Percentiles rank a stretch among this genome's conserved stretches.
phyloP scores from a whole-genome alignment of 2,797 vertebrate genomes.

The Psittacula derbiana region DNA sequence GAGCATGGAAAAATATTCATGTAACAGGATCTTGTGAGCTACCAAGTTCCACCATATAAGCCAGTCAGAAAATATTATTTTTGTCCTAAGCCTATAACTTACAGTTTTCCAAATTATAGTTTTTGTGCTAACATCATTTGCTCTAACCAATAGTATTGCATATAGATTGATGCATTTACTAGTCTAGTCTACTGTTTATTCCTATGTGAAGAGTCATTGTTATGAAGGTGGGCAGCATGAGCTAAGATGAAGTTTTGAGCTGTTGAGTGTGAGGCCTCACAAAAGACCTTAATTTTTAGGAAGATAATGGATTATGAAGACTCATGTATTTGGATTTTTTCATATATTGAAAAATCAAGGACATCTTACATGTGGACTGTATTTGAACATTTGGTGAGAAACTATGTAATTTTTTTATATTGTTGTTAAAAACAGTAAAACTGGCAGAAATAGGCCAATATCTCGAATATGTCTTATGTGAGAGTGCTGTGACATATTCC shows the following conservation, averaged over 20 bases:
- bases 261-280: not conserved
- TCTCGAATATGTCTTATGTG: not conserved
- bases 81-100: not conserved
- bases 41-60: not conserved
- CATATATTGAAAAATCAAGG: not conserved
- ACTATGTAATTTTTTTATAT: not conserved
- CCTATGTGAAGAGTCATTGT: not conserved
- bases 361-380: not conserved
- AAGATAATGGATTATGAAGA: not conserved
- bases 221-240: not conserved
- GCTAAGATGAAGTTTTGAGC: not conserved
- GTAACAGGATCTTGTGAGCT: not conserved
- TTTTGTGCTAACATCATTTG: not conserved
- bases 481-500: not conserved
- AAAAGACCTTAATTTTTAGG: not conserved
- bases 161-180: not conserved
- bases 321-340: not conserved
- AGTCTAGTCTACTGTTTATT: not conserved
- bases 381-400: not conserved
- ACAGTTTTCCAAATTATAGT: not conserved
- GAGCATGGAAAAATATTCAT: not conserved
- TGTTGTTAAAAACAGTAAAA: not conserved
- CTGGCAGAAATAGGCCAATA: not conserved
- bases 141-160: not conserved
- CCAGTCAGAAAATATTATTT: not conserved